Evolutionary conservation across 2,888 invertebrate species (phyloP), one percentile per base, ranked within the genome.

Genomic region (Eupithecia exiguata): DNA sequence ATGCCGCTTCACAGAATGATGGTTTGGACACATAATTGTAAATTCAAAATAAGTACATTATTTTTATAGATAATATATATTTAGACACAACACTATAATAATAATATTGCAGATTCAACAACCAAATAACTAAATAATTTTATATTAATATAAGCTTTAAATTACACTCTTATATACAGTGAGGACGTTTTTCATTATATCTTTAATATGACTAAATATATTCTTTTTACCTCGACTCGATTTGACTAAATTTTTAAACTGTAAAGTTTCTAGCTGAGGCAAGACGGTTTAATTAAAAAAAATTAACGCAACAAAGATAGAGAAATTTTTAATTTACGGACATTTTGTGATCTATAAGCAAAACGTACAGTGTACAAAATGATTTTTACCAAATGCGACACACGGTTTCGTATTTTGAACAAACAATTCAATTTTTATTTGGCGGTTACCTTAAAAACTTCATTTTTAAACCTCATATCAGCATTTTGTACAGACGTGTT

Each of bases 91-190:
- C 77, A 76, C 65, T 75, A 78, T 75, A 75, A 77, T 80, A 75
- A 77, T 77, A 74, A 77, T 68, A 72, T 75, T 80, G 77, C 75
- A 75, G 67, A 74, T 74, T 78, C 75, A 80, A 82, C 80, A 77
- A 76, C 74, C 74, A 35, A 78, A 78, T 72, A 72, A 72, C 72
- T 75, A 53, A 53, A 21, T 77, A 74, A 76, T 75, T 66, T 70
- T 66, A 68, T 78, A 74, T 74, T 76, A 77, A 71, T 78, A 75
- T 79, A 82, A 81, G 81, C 80, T 79, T 81, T 74, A 46, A 70
- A 38, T 79, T 36, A 83, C 81, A 82, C 80, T 79, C 78, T 75
- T 80, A 79, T 80, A 70, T 81, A 81, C 79, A 79, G 70, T 79
- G 72, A 76, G 78, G 81, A 81, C 79, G 79, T 79, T 65, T 72